phyloP scores from a whole-genome alignment of 2,797 vertebrate species.

The Neosilurus mollespiculum region DNA sequence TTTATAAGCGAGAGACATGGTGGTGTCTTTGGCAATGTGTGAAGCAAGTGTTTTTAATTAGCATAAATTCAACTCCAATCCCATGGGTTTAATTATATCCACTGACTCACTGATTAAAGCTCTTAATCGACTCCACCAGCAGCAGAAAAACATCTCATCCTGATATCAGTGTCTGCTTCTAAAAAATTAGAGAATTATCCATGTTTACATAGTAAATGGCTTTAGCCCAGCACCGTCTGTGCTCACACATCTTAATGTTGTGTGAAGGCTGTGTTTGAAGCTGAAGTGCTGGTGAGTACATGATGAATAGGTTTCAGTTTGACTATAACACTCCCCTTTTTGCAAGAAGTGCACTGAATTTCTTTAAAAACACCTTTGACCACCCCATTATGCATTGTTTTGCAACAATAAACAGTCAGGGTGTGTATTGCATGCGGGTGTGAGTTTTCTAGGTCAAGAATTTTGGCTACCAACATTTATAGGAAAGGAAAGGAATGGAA shows the following conservation, averaged over 20 bases:
- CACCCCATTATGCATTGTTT: background rate
- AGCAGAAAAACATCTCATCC: constrained; percentile 50
- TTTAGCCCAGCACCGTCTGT: constrained; percentile 19
- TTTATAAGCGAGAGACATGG: constrained; percentile 15
- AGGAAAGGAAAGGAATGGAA: too few species aligned
- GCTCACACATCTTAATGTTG: constrained; percentile 29
- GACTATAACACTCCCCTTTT: constrained; percentile 12
- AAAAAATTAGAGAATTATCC: constrained; percentile 44
- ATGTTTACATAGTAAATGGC: constrained; percentile 39
- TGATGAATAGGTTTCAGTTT: constrained; percentile 25
- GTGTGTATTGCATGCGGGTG: too few species aligned
- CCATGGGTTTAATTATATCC: constrained; percentile 57
- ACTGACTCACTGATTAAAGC: constrained; percentile 56
- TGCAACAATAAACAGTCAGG: too few species aligned
- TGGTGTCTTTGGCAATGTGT: constrained; percentile 42
- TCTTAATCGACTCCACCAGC: constrained; percentile 55
- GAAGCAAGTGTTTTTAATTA: constrained; percentile 53
- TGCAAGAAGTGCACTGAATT: background rate
- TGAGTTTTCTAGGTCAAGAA: too few species aligned
- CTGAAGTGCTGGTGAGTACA: background rate
- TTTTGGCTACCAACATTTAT: too few species aligned
- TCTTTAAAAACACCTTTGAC: constrained; percentile 4
- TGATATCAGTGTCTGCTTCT: constrained; percentile 42
- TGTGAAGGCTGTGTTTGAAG: constrained; percentile 6
- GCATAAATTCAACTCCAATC: constrained; percentile 54